Conservation (phyloP, 2,113 vertebrate genomes). For the Neogobius melanostomus region DNA sequence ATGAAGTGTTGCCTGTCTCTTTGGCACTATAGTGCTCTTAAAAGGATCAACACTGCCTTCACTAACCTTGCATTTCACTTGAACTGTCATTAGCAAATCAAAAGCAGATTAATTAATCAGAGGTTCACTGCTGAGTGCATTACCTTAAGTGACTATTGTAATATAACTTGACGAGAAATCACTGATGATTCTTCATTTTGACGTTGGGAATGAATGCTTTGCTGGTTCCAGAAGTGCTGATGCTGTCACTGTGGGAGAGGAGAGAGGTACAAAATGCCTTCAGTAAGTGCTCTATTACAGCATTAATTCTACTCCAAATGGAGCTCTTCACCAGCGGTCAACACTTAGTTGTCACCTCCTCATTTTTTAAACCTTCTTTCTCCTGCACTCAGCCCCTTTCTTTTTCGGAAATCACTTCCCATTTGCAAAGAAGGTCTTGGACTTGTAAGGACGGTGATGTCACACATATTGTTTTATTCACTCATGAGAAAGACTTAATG, state of each 20-base stretch:
- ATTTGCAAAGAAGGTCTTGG: neutral
- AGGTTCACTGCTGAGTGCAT: conserved; percentile 55
- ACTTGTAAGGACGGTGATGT: neutral
- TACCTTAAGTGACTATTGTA: conserved; percentile 74
- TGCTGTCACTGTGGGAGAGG: conserved; percentile 55
- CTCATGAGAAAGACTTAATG: neutral
- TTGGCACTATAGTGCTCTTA: conserved; percentile 46
- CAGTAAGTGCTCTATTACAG: conserved; percentile 67
- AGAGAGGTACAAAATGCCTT: conserved; percentile 45
- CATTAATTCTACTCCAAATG: conserved; percentile 62
- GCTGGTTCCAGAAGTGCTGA: conserved; percentile 61
- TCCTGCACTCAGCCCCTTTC: neutral
- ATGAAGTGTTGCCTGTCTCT: conserved; percentile 61
- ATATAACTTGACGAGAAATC: conserved; percentile 72
- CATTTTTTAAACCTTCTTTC: conserved; percentile 16
- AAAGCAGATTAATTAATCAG: conserved; percentile 75
- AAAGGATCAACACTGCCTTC: conserved; percentile 73
- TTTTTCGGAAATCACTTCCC: conserved; percentile 2
- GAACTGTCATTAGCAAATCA: conserved; percentile 74
- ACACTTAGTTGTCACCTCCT: conserved; percentile 42
- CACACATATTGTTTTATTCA: conserved; percentile 4
- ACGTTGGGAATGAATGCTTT: conserved; percentile 62
- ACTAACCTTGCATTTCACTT: conserved; percentile 73
- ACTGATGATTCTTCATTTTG: conserved; percentile 59
- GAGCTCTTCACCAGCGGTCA: conserved; percentile 49